Evolutionary conservation across 2,113 vertebrate genomes (phyloP).

Genomic region (Gavialis gangeticus): DNA sequence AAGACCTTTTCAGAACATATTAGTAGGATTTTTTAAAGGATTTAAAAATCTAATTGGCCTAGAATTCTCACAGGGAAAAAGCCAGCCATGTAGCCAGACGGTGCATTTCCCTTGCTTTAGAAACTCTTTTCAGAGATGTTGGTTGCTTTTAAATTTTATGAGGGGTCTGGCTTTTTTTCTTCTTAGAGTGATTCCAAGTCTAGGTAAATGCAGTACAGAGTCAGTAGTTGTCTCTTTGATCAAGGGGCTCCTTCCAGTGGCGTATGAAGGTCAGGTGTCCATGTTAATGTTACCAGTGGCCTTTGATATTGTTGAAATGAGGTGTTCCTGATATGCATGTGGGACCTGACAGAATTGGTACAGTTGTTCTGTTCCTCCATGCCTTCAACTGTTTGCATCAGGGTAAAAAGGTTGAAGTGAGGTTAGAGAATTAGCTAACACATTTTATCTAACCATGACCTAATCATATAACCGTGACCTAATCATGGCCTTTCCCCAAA

Average conservation of each 20-base stretch:
- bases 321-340: slow-evolving; percentile 32
- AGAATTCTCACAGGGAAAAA: background rate
- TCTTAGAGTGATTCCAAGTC: slow-evolving; percentile 29
- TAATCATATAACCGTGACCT: slow-evolving; percentile 11
- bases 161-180: fast-evolving
- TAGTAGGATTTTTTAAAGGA: background rate
- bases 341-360: slow-evolving; percentile 66
- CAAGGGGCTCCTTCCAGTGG: slow-evolving; percentile 55
- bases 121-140: background rate
- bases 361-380: slow-evolving; percentile 52
- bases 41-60: background rate
- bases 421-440: slow-evolving; percentile 49
- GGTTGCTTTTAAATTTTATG: background rate
- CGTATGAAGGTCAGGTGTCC: slow-evolving; percentile 58
- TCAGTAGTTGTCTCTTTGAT: slow-evolving; percentile 27
- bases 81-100: background rate
- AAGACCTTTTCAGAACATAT: background rate
- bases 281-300: slow-evolving; percentile 10
- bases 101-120: background rate
- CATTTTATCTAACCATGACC: slow-evolving; percentile 35
- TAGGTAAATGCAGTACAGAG: background rate
- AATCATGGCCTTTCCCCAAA: slow-evolving; percentile 16
- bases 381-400: slow-evolving; percentile 59
- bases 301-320: slow-evolving; percentile 29
- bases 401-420: slow-evolving; percentile 30